phyloP scores from a whole-genome alignment of 2,888 invertebrate species.

The Lasioglossum zephyrum region DNA sequence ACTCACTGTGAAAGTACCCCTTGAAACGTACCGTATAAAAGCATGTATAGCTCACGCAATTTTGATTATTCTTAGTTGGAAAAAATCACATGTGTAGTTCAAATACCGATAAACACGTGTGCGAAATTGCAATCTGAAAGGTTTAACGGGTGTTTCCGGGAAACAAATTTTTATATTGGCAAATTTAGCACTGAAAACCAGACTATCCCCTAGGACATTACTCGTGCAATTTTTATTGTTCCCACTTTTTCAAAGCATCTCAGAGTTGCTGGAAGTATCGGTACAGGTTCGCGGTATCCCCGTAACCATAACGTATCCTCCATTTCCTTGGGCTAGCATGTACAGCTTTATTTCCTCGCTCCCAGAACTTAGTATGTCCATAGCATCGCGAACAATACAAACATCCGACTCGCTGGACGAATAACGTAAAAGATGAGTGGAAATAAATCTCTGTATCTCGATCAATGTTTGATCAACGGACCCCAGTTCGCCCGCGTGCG shows the following conservation, averaged over 20 bases:
- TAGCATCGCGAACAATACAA: conserved; percentile 1
- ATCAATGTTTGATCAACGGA: conserved; percentile 34
- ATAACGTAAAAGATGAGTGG: background rate
- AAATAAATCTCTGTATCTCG: background rate
- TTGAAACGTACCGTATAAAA: background rate
- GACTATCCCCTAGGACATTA: too few species aligned
- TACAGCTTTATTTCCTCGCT: conserved; percentile 32
- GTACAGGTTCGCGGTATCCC: background rate
- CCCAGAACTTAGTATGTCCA: background rate
- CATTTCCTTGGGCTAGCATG: background rate
- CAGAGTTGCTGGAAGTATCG: conserved; percentile 35
- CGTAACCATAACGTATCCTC: conserved; percentile 1
- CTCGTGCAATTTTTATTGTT: too few species aligned
- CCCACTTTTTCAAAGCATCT: background rate
- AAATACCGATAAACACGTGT: background rate
- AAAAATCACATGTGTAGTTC: background rate
- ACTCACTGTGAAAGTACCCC: background rate
- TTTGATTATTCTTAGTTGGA: background rate
- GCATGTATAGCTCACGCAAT: background rate
- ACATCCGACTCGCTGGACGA: conserved; percentile 28
- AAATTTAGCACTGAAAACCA: too few species aligned
- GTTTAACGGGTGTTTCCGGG: too few species aligned
- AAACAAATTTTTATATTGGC: too few species aligned
- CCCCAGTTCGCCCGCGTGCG: conserved; percentile 38
- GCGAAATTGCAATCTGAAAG: too few species aligned